These are phyloP conservation scores for Pseudochromis fuscus DNA, from an alignment of 2,797 vertebrate genomes.

Conservation along the genomic window DNA sequence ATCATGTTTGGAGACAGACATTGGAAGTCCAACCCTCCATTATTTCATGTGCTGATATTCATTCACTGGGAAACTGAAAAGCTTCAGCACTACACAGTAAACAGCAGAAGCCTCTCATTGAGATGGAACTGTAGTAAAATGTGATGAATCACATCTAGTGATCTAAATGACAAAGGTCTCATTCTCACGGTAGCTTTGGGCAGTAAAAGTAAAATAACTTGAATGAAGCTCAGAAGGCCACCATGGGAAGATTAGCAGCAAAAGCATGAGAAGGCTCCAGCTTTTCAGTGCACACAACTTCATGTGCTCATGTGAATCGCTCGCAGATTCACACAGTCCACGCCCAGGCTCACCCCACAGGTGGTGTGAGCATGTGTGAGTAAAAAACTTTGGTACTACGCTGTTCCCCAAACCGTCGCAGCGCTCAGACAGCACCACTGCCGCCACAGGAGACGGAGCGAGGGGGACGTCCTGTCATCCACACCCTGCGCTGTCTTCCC, in stretches of 20 bases:
- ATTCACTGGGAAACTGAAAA: constrained; percentile 26
- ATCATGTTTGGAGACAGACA: constrained; percentile 5
- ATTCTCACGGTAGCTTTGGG: constrained; percentile 63
- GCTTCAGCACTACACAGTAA: constrained; percentile 33
- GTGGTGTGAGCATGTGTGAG: constrained; percentile 72
- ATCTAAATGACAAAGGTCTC: constrained; percentile 64
- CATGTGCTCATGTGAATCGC: constrained; percentile 73
- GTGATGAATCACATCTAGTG: constrained; percentile 46
- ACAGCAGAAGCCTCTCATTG: constrained; percentile 46
- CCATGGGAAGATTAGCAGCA: constrained; percentile 75
- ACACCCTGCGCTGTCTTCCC: constrained; percentile 73
- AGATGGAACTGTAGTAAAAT: constrained; percentile 43
- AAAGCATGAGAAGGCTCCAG: constrained; percentile 71
- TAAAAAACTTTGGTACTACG: constrained; percentile 38
- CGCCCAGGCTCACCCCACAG: constrained; percentile 75
- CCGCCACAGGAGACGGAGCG: constrained; percentile 64
- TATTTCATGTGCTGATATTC: constrained; percentile 21
- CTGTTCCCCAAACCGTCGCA: constrained; percentile 51
- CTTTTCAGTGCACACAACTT: constrained; percentile 66
- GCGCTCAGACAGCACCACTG: constrained; percentile 60
- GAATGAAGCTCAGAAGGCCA: constrained; percentile 48
- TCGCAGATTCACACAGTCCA: constrained; percentile 79
- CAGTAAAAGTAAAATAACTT: constrained; percentile 43
- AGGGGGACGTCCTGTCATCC: constrained; percentile 67
- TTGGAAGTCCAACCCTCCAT: constrained; percentile 26